Percentiles rank a stretch among this genome's conserved stretches.
Conservation (phyloP, 2,888 invertebrate species). For the Eudemis profundana region DNA sequence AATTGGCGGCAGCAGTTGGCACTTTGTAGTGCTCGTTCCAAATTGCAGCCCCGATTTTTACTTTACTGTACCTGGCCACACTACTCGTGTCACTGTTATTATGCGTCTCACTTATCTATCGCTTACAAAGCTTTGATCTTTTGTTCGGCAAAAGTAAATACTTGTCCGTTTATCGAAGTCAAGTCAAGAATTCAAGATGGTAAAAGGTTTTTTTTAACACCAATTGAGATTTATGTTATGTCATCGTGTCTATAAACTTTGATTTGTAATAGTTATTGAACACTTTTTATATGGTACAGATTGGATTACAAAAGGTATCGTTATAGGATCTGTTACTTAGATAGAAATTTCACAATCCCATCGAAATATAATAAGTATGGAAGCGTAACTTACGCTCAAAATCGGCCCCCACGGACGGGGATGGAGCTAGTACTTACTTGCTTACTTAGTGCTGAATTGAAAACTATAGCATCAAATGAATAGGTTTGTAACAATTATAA, state of each 20-base stretch:
- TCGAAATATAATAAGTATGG: no score
- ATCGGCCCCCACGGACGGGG: no score
- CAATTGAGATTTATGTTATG: slow-evolving; percentile 11
- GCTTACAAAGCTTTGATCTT: slow-evolving; percentile 15
- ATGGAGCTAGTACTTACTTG: no score
- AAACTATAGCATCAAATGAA: no score
- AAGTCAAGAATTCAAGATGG: neutral
- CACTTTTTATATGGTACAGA: neutral
- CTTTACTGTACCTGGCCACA: no score
- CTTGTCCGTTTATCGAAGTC: neutral
- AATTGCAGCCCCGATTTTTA: no score
- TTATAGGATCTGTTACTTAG: neutral
- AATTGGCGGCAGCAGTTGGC: no score
- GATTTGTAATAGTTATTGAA: slow-evolving; percentile 9
- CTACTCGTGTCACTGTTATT: neutral
- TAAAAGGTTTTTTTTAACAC: slow-evolving; percentile 21
- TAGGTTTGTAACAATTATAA: no score
- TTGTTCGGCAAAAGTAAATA: slow-evolving; percentile 16
- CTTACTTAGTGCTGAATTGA: no score
- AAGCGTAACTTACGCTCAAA: no score
- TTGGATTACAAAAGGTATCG: neutral
- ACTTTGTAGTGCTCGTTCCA: no score
- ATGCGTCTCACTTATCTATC: slow-evolving; percentile 27
- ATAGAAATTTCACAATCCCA: neutral
- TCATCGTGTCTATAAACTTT: neutral